These are phyloP conservation scores for Mellilla xanthometata DNA, from an alignment of 2,888 invertebrate species.

Conservation along the genomic window DNA sequence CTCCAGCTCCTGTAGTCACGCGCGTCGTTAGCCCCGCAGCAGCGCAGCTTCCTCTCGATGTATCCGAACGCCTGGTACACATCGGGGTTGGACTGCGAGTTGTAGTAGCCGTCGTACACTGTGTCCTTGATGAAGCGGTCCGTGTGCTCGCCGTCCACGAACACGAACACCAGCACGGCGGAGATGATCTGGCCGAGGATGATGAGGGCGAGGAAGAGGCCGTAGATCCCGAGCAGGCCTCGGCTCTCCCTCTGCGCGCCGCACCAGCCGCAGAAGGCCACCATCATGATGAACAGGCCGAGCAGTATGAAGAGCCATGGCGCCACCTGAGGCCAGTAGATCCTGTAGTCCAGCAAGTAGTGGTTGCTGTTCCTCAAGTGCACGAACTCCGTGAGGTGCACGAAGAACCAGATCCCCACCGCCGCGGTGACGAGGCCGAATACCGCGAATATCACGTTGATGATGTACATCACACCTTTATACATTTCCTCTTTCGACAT, in stretches of 20 bases:
- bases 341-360: conserved; percentile 69
- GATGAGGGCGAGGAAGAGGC: conserved; percentile 62
- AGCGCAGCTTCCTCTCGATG: conserved; percentile 69
- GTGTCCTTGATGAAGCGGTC: conserved; percentile 74
- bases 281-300: conserved; percentile 65
- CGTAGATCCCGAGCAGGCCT: conserved; percentile 67
- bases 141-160: conserved; percentile 73
- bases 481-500: conserved; percentile 73
- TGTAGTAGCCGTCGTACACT: conserved; percentile 76
- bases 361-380: conserved; percentile 71
- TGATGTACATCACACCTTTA: conserved; percentile 65
- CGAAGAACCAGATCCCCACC: conserved; percentile 77
- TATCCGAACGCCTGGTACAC: conserved; percentile 67
- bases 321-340: conserved; percentile 77
- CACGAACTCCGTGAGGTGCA: conserved; percentile 71
- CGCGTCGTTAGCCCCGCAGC: conserved; percentile 76
- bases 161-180: conserved; percentile 70
- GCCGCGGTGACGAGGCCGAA: conserved; percentile 71
- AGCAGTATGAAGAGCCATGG: conserved; percentile 76
- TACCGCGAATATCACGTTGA: conserved; percentile 71
- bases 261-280: conserved; percentile 73
- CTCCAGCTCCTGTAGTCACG: conserved; percentile 74
- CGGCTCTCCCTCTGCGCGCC: conserved; percentile 67
- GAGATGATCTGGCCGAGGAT: conserved; percentile 64
- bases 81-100: conserved; percentile 70